Evolutionary conservation across 2,888 invertebrate species (phyloP).

Genomic region (Tribolium freemani): DNA sequence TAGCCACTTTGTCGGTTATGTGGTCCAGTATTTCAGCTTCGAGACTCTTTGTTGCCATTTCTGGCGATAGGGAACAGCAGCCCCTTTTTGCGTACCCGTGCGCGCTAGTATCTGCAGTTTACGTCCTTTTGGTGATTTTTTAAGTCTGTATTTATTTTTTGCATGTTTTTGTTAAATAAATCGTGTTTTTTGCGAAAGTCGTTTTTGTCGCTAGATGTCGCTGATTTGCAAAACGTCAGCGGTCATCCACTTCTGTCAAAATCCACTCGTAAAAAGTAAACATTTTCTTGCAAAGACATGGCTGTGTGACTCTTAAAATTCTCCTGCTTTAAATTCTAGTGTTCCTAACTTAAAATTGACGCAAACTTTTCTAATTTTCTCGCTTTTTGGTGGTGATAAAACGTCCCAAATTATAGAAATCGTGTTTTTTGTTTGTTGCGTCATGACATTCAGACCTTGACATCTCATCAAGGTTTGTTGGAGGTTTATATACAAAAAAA

Average conservation of each 20-base stretch:
- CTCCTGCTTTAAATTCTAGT: slow-evolving; percentile 12
- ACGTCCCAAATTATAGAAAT: background rate
- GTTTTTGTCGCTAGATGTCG: slow-evolving; percentile 13
- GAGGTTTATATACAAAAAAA: slow-evolving; percentile 39
- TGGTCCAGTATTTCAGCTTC: slow-evolving; percentile 96
- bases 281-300: slow-evolving; percentile 19
- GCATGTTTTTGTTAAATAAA: background rate
- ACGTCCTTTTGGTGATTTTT: slow-evolving; percentile 92
- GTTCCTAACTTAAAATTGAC: background rate
- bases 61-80: slow-evolving; percentile 88
- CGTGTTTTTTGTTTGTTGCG: slow-evolving; percentile 51
- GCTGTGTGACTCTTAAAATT: slow-evolving; percentile 10
- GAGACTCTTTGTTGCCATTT: slow-evolving; percentile 91
- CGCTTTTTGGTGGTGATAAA: background rate
- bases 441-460: slow-evolving; percentile 63
- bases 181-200: background rate
- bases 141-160: slow-evolving; percentile 65
- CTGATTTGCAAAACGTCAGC: slow-evolving; percentile 15
- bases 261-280: slow-evolving; percentile 22
- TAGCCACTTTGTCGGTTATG: slow-evolving; percentile 79
- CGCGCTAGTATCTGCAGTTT: slow-evolving; percentile 91
- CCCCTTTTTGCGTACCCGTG: slow-evolving; percentile 93
- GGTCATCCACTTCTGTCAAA: slow-evolving; percentile 33
- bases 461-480: slow-evolving; percentile 58
- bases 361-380: background rate